These are phyloP conservation scores for Chalcis sispes DNA, from an alignment of 2,888 invertebrate genomes.

Conservation along the genomic window DNA sequence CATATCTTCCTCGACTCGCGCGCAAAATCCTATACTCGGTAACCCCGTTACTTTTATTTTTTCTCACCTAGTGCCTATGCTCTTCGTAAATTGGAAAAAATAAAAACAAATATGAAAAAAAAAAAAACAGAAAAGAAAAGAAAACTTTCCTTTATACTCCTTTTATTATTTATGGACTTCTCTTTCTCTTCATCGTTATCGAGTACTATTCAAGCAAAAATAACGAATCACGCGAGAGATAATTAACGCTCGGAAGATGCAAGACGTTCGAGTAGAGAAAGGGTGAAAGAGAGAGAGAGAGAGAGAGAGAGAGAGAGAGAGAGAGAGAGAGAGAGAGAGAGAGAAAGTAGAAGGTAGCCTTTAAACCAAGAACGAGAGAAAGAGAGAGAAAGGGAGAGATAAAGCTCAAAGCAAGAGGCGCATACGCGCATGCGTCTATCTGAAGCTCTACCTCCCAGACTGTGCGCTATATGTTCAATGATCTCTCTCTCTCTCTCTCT, in stretches of 20 bases:
- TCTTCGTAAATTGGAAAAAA: neutral
- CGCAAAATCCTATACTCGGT: neutral
- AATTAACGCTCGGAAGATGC: constrained; percentile 7
- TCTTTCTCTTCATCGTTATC: neutral
- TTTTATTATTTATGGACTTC: no score
- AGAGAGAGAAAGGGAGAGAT: neutral
- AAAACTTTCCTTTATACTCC: no score
- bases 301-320: constrained; percentile 1
- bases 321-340: constrained; percentile 9
- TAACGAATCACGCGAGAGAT: neutral
- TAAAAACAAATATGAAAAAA: no score
- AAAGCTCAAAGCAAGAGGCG: no score
- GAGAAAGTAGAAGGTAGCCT: constrained; percentile 1
- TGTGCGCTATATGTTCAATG: no score
- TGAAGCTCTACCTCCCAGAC: constrained; percentile 8
- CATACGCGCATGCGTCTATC: constrained; percentile 44
- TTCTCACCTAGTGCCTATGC: no score
- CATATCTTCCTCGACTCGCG: neutral
- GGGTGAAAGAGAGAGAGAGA: neutral
- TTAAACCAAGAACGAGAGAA: neutral
- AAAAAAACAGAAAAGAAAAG: no score
- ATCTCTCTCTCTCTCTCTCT: no score
- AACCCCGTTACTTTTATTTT: no score
- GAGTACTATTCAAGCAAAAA: neutral
- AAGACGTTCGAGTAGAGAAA: neutral